Evolutionary conservation across 1,140 invertebrate species (phyloP).

Genomic region (Plutomurus gul): DNA sequence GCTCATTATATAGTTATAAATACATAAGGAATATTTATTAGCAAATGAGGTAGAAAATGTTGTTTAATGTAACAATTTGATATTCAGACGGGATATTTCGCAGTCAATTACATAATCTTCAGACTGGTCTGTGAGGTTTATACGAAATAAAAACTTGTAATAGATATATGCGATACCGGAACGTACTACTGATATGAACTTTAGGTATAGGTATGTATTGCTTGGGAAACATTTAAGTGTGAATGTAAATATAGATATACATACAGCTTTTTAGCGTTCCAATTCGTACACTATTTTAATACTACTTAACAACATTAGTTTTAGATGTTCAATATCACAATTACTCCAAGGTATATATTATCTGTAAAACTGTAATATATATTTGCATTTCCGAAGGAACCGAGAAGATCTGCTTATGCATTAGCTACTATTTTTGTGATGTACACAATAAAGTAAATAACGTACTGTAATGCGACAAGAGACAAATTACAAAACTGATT

Average conservation of each 20-base stretch:
- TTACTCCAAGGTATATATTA: constrained; percentile 23
- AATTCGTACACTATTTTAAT: not conserved
- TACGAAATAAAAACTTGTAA: not conserved
- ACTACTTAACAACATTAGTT: not conserved
- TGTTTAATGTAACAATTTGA: not conserved
- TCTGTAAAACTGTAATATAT: constrained; percentile 5
- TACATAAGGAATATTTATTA: not conserved
- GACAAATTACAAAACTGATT: constrained; percentile 1
- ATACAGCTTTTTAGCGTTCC: not conserved
- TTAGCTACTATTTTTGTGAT: not conserved
- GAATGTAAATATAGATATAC: not conserved
- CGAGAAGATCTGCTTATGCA: not conserved
- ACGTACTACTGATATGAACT: constrained; percentile 3
- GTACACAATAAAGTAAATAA: not conserved
- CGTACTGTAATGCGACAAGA: too few relatives aligned
- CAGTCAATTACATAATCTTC: not conserved
- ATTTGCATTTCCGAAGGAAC: constrained; percentile 4
- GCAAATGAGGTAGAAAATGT: constrained; percentile 25
- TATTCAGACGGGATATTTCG: not conserved
- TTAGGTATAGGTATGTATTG: not conserved
- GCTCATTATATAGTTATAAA: not conserved
- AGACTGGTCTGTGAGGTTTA: not conserved
- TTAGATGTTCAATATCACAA: constrained; percentile 8
- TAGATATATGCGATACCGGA: not conserved
- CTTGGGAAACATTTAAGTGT: not conserved